Evolutionary conservation across 2,797 vertebrate genomes (phyloP), one percentile per base, ranked within the genome.

Genomic region (Gadopsis marmoratus): DNA sequence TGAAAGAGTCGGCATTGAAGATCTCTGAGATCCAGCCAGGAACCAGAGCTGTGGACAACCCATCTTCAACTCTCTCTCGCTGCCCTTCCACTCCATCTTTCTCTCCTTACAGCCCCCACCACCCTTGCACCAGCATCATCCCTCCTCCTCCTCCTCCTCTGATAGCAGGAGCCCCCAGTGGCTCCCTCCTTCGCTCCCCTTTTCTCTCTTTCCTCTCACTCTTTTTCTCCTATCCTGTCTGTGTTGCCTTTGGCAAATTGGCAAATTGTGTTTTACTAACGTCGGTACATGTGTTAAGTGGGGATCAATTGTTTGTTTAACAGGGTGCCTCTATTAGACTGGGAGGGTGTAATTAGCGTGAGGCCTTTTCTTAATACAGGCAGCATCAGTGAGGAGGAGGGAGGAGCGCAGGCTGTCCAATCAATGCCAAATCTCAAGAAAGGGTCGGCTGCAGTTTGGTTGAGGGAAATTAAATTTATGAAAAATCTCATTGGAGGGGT

Each of bases 261-360:
- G 96, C 95, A 96, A 96, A 96, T 96, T 95, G 94, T 95, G 92
- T 96, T 95, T 94, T 95, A 94, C 95, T 95, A 95, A 96, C 95
- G 93, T 92, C 92, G 94, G 91, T 96, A 95, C 93, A 95, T 90
- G 95, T 95, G 95, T 96, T 95, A 93, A 94, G 93, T 91, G 84
- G 89, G 93, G 94, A 96, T 96, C 92, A 92, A 95, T 93, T 95
- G 95, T 96, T 96, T 96, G 95, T 95, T 96, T 96, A 96, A 94
- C 94, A 96, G 95, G 92, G 91, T 93, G 93, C 87, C 95, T 95
- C 94, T 95, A 91, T 94, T 93, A 96, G 95, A 96, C 94, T 88
- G 94, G 91, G 95, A 95, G 92, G 93, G 95, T 95, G 93, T 94
- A 95, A 96, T 97, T 96, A 97, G 93, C 93, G 91, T 91, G 93